A percentile compares a stretch with the other conserved stretches of the same genome.
Conservation (phyloP, 2,888 invertebrate genomes). For the Galerucella nymphaeae region DNA sequence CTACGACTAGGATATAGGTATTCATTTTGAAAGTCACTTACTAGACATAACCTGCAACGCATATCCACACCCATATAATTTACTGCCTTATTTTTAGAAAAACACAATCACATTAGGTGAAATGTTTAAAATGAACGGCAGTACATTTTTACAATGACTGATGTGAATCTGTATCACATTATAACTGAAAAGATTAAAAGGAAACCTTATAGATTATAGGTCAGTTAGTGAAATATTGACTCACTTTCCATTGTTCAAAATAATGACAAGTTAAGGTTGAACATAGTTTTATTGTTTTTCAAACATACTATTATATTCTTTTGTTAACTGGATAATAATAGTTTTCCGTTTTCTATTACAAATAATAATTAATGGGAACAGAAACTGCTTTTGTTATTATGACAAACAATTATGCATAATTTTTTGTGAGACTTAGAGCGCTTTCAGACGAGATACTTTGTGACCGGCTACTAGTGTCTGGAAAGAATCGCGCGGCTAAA, state of each 20-base stretch:
- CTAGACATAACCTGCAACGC: neutral
- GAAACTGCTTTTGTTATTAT: neutral
- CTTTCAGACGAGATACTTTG: too few relatives aligned
- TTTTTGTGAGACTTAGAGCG: too few relatives aligned
- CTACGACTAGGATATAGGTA: too few relatives aligned
- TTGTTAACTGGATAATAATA: neutral
- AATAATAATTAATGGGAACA: neutral
- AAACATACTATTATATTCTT: neutral
- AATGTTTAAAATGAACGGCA: neutral
- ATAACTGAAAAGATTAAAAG: conserved; percentile 9
- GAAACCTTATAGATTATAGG: conserved; percentile 19
- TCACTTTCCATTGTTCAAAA: conserved; percentile 11
- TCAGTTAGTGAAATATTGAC: conserved; percentile 13
- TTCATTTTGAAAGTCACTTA: neutral
- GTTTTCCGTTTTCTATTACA: neutral
- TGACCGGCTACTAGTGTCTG: too few relatives aligned
- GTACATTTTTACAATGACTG: neutral
- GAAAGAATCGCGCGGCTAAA: too few relatives aligned
- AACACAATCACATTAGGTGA: neutral
- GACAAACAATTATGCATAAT: neutral
- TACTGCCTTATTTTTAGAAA: neutral
- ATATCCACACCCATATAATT: neutral
- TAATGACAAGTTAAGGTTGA: conserved; percentile 1
- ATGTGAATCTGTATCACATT: conserved; percentile 1
- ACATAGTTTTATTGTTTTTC: neutral